Evolutionary conservation across 2,888 invertebrate genomes (phyloP).

Genomic region (Drosophila percnosoma): DNA sequence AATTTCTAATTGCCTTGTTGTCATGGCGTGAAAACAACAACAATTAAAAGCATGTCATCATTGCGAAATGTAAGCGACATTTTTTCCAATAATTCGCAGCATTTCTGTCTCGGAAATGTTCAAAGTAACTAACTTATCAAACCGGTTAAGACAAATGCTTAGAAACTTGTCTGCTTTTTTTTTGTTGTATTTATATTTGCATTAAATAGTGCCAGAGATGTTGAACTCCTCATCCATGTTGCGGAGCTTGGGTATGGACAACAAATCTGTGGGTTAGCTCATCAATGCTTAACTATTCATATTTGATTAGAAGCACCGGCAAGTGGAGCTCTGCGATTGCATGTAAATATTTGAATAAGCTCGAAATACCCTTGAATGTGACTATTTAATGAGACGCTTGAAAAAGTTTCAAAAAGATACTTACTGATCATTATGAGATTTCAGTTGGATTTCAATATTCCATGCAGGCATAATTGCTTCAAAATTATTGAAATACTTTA

Average conservation of each 20-base stretch:
- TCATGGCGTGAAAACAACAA: neutral
- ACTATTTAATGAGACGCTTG: neutral
- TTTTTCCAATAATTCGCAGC: constrained; percentile 9
- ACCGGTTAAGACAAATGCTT: constrained; percentile 45
- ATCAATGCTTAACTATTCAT: constrained; percentile 18
- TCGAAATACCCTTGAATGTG: constrained; percentile 12
- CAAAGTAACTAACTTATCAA: constrained; percentile 33
- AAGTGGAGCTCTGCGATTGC: neutral
- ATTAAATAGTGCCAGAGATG: constrained; percentile 16
- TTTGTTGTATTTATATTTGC: constrained; percentile 2
- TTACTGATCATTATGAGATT: neutral
- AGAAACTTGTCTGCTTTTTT: constrained; percentile 20
- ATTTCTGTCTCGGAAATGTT: constrained; percentile 22
- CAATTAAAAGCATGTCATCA: constrained; percentile 1
- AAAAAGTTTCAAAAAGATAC: neutral
- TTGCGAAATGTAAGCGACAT: constrained; percentile 42
- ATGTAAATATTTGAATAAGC: constrained; percentile 4
- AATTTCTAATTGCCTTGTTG: constrained; percentile 6
- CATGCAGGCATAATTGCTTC: neutral
- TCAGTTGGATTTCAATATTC: neutral
- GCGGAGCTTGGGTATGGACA: neutral
- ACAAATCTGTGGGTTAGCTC: constrained; percentile 1
- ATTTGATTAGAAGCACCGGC: constrained; percentile 25
- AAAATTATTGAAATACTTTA: neutral
- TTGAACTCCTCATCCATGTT: constrained; percentile 19